A percentile compares a stretch with the other conserved stretches of the same genome.
Evolutionary conservation across 2,888 invertebrate species (phyloP).

Genomic region (Euzophera pinguis): DNA sequence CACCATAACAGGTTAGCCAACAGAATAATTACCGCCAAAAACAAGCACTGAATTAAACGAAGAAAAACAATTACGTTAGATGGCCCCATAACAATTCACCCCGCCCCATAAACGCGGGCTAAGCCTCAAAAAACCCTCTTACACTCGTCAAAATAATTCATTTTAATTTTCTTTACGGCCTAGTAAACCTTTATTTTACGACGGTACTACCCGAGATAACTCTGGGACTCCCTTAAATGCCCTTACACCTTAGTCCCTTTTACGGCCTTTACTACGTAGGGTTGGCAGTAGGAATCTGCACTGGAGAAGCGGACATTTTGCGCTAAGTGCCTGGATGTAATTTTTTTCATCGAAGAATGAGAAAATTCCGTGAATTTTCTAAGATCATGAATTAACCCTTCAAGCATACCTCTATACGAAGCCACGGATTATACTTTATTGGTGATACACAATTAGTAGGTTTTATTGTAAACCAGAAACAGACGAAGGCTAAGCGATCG

Average conservation of each 20-base stretch:
- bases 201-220: conserved; percentile 69
- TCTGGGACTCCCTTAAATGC: conserved; percentile 71
- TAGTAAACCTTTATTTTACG: conserved; percentile 80
- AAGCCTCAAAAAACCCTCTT: conserved; percentile 51
- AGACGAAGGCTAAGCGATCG: no score
- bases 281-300: conserved; percentile 5
- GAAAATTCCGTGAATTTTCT: no score
- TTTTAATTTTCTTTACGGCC: conserved; percentile 80
- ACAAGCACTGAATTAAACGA: conserved; percentile 44
- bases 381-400: no score
- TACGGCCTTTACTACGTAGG: conserved; percentile 33
- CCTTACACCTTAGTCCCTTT: conserved; percentile 51
- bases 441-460: no score
- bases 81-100: conserved; percentile 63
- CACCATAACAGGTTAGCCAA: conserved; percentile 33
- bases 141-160: conserved; percentile 80
- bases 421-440: no score
- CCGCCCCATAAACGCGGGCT: conserved; percentile 44
- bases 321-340: no score
- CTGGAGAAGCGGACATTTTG: not conserved
- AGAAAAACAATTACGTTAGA: conserved; percentile 66
- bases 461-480: no score
- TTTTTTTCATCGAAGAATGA: no score
- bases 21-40: conserved; percentile 36
- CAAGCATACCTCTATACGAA: no score